Evolutionary conservation across 2,888 invertebrate genomes (phyloP), one percentile per base, ranked within the genome.

Genomic region (Pimpla rufipes): DNA sequence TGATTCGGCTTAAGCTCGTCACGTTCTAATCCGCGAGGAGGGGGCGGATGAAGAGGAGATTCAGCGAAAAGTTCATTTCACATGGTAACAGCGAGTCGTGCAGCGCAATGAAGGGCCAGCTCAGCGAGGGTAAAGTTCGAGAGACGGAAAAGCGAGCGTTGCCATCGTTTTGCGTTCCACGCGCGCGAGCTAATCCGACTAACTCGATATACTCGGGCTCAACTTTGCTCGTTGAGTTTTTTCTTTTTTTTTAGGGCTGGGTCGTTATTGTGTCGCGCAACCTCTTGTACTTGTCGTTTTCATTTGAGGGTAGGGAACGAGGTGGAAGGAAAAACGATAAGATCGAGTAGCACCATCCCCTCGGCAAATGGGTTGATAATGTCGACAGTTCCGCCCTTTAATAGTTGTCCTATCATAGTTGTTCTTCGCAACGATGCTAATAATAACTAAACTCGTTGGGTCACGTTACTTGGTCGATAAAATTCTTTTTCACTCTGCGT

Each of bases 171-270:
- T 64, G 45, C 55, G 55, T 76, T 13, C 47, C 71, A 55, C 42
- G 16, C 40, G 1, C 37, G 37, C n/a, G n/a, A n/a, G 47, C 45
- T 77, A 77, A 77, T 68, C 68, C 71, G 70, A 55, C 70, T 29
- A 67, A 67, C 45, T 18, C 70, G 29, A 62, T 59, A 42, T 73
- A 71, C 45, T 16, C 16, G 1, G 21, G 23, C 67, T 59, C 23
- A 78, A 82, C 82, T 82, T 82, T 82, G 74, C 74, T 59, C 82
- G 55, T 78, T 45, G 45, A 50, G 21, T 52, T 64, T 42, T 52
- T 64, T 64, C 21, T 75, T 37, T 23, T 70, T 50, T 21, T 57
- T 45, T 29, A 16, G 6, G 8, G 6, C 21, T 7, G 1, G 13
- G 18, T 18, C 55, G 64, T 47, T 68, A 67, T 59, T 8, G 16